phyloP scores from a whole-genome alignment of 1,140 invertebrate species.

The Gryon sp. region DNA sequence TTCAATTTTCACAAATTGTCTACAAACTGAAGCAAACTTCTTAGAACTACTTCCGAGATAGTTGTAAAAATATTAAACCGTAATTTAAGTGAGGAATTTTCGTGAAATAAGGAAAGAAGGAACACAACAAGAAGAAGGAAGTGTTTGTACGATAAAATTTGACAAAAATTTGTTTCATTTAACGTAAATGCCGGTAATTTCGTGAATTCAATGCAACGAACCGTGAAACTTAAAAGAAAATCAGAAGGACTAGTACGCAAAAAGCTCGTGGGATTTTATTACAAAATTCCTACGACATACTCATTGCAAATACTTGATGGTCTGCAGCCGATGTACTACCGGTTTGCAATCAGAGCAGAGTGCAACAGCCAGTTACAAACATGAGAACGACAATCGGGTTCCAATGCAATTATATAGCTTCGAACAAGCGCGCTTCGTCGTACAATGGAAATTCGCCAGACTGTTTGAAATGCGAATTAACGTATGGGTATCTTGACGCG shows the following conservation, averaged over 20 bases:
- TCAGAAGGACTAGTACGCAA: slow-evolving; percentile 46
- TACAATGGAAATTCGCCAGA: slow-evolving; percentile 76
- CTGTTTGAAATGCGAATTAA: slow-evolving; percentile 77
- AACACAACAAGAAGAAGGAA: neutral
- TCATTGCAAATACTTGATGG: slow-evolving; percentile 55
- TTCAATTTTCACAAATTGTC: too few species aligned
- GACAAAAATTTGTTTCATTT: slow-evolving; percentile 39
- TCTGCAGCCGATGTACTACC: slow-evolving; percentile 51
- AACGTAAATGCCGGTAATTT: slow-evolving; percentile 27
- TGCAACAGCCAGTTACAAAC: slow-evolving; percentile 72
- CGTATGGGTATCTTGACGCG: slow-evolving; percentile 73
- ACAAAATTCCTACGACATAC: slow-evolving; percentile 52
- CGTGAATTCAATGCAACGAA: slow-evolving; percentile 19
- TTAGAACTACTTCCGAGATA: too few species aligned
- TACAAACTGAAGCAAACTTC: too few species aligned
- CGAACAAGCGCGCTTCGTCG: slow-evolving; percentile 65
- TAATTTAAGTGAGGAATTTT: too few species aligned
- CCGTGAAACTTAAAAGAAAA: slow-evolving; percentile 55
- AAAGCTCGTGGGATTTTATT: slow-evolving; percentile 56
- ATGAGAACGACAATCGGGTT: slow-evolving; percentile 61
- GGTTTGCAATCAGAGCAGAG: slow-evolving; percentile 67
- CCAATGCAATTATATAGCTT: slow-evolving; percentile 72
- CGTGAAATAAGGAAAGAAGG: slow-evolving; percentile 1
- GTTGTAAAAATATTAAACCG: too few species aligned
- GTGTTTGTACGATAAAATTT: neutral